These are phyloP conservation scores for Syngnathus rostellatus DNA, from an alignment of 2,797 vertebrate genomes.

Conservation along the genomic window DNA sequence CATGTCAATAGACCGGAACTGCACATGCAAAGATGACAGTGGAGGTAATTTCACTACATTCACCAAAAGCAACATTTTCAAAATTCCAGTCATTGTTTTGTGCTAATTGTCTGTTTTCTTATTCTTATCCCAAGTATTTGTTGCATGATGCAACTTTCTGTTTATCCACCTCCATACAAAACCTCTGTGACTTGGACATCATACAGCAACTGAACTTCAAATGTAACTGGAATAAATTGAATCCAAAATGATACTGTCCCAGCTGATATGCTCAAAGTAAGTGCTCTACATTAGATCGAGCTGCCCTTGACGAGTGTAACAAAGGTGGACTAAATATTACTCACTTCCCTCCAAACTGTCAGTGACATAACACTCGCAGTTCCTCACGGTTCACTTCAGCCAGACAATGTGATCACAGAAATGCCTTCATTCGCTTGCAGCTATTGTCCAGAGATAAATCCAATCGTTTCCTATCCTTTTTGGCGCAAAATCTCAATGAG, in stretches of 20 bases:
- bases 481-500: background rate
- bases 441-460: background rate
- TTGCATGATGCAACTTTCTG: background rate
- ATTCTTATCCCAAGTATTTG: background rate
- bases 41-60: too few species aligned
- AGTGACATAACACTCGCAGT: conserved; percentile 5
- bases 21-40: too few species aligned
- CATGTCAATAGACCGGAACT: too few species aligned
- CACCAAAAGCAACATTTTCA: too few species aligned
- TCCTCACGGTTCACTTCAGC: conserved; percentile 3
- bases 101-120: background rate
- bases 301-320: conserved; percentile 38
- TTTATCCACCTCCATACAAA: background rate
- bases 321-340: conserved; percentile 42
- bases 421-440: background rate
- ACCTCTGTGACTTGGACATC: background rate
- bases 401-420: background rate
- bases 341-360: conserved; percentile 28
- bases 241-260: background rate
- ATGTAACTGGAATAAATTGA: background rate
- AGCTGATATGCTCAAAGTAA: background rate
- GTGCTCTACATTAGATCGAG: conserved; percentile 5
- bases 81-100: too few species aligned
- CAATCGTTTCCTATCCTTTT: background rate
- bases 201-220: background rate